Conservation (phyloP, 1,140 invertebrate genomes). For the Heliconius nattereri region DNA sequence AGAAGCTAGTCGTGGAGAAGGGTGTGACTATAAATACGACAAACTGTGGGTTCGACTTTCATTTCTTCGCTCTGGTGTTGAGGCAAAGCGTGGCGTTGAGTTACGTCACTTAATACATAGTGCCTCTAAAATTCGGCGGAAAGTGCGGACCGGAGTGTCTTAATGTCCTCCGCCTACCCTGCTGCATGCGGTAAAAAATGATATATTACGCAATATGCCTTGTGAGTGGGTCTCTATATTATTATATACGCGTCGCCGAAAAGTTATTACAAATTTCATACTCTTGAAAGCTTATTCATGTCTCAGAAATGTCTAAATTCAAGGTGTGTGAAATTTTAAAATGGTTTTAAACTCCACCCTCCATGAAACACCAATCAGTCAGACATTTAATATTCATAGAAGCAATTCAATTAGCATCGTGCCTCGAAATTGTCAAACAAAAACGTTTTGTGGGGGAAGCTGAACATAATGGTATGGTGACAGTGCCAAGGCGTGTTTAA, state of each 20-base stretch:
- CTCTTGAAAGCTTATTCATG: neutral
- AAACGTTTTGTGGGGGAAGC: neutral
- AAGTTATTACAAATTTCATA: neutral
- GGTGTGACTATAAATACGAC: too few relatives aligned
- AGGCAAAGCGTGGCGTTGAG: too few relatives aligned
- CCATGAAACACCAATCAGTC: neutral
- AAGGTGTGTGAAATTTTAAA: neutral
- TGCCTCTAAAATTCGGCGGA: too few relatives aligned
- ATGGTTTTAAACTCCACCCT: neutral
- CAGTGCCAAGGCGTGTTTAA: conserved; percentile 27
- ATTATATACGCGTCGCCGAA: neutral
- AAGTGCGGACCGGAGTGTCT: too few relatives aligned
- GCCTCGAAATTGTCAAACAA: conserved; percentile 13
- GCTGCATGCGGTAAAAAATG: too few relatives aligned
- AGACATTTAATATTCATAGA: conserved; percentile 8
- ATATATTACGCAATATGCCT: neutral
- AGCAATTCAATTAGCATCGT: conserved; percentile 9
- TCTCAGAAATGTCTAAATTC: neutral
- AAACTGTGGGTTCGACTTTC: too few relatives aligned
- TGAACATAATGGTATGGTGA: conserved; percentile 19
- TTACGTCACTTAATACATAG: too few relatives aligned
- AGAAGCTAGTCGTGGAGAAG: too few relatives aligned
- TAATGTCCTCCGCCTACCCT: too few relatives aligned
- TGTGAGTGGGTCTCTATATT: neutral
- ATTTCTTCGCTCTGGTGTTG: too few relatives aligned